These are phyloP conservation scores for Phenganax subtilis DNA, from an alignment of 92 coral and sea anemone genomes.

Conservation along the genomic window DNA sequence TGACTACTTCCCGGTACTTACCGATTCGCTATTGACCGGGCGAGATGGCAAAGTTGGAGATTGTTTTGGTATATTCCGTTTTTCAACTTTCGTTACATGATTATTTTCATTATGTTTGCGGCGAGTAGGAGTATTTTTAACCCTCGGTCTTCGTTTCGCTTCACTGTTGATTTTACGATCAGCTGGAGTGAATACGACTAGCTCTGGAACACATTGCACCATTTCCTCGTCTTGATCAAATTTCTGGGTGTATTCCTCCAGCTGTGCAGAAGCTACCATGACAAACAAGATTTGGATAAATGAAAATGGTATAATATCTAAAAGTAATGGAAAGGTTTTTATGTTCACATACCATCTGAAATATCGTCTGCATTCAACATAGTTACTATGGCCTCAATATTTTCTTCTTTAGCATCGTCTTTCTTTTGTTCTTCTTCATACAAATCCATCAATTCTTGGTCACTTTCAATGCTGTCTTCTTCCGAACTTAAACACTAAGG, in stretches of 20 bases:
- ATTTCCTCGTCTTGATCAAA: slow-evolving; percentile 31
- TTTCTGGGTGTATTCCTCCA: slow-evolving; percentile 11
- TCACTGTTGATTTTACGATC: background rate
- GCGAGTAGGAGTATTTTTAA: background rate
- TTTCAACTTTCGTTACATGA: background rate
- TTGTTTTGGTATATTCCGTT: background rate
- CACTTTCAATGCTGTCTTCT: slow-evolving; percentile 13
- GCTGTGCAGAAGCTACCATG: slow-evolving; percentile 1
- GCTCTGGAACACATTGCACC: slow-evolving; percentile 35
- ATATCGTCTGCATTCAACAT: slow-evolving; percentile 31
- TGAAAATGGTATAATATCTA: background rate
- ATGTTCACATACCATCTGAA: background rate
- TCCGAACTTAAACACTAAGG: slow-evolving; percentile 22
- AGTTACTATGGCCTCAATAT: background rate
- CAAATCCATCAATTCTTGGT: slow-evolving; percentile 18
- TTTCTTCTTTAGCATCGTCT: background rate
- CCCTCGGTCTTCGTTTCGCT: background rate
- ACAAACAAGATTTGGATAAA: background rate
- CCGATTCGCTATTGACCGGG: background rate
- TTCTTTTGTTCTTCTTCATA: slow-evolving; percentile 13
- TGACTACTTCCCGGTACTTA: background rate
- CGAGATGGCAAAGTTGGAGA: background rate
- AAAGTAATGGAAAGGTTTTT: background rate
- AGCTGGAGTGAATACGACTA: background rate
- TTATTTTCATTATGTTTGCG: background rate